Percentiles rank a stretch among this genome's conserved stretches.
phyloP scores from a whole-genome alignment of 2,113 vertebrate species.

The Procavia capensis region DNA sequence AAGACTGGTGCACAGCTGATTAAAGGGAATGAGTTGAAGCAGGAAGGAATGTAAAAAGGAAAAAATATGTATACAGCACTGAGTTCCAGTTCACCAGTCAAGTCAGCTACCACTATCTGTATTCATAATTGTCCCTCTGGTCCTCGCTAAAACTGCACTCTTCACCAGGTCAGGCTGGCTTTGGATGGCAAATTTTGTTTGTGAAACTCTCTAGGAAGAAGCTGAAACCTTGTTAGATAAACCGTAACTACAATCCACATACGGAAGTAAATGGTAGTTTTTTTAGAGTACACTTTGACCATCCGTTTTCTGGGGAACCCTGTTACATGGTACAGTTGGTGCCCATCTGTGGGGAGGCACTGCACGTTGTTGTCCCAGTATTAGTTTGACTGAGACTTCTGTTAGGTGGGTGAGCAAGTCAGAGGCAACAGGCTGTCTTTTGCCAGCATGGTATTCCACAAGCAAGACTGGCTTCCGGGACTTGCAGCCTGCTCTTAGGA shows the following conservation, averaged over 20 bases:
- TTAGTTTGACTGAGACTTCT: neutral
- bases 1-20: neutral
- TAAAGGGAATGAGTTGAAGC: neutral
- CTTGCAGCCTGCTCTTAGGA: accelerated
- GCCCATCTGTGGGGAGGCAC: neutral
- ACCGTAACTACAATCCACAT: neutral
- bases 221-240: constrained; percentile 31
- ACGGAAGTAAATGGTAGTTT: neutral
- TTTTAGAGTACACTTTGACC: neutral
- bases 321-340: neutral
- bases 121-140: constrained; percentile 1
- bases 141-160: neutral
- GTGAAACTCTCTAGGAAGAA: constrained; percentile 23
- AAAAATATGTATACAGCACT: constrained; percentile 25
- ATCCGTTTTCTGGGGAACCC: neutral
- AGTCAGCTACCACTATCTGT: neutral
- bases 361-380: neutral
- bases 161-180: neutral
- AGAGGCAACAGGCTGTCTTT: neutral
- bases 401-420: neutral
- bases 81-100: constrained; percentile 6
- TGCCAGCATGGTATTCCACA: neutral
- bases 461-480: neutral
- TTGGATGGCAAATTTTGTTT: constrained; percentile 12
- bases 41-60: constrained; percentile 30